phyloP scores from a whole-genome alignment of 2,113 vertebrate genomes.

The Trichechus manatus region DNA sequence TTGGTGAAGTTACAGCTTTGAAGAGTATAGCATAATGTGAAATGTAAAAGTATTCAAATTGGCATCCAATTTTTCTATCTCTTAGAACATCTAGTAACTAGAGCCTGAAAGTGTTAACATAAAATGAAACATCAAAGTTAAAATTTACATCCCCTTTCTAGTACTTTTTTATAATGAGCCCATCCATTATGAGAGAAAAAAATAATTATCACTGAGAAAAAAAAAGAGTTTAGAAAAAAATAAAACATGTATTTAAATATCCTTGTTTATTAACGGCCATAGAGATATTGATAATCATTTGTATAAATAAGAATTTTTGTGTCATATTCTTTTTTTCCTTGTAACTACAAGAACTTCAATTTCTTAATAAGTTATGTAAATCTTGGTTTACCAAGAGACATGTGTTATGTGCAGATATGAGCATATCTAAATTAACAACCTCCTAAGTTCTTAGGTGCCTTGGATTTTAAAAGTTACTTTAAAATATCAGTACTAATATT shows the following conservation, averaged over 20 bases:
- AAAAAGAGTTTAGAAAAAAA: not conserved
- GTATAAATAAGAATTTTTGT: constrained; percentile 79
- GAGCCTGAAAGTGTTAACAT: constrained; percentile 10
- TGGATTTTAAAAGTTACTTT: not conserved
- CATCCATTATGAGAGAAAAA: not conserved
- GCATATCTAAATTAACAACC: not conserved
- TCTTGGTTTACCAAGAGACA: constrained; percentile 59
- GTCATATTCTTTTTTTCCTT: constrained; percentile 79
- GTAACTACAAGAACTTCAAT: constrained; percentile 68
- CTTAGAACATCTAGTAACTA: constrained; percentile 14
- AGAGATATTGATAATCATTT: constrained; percentile 68
- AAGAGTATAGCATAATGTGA: not conserved
- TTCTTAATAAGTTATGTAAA: constrained; percentile 81
- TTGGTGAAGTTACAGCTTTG: constrained; percentile 67
- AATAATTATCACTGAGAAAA: not conserved
- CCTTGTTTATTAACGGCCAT: not conserved
- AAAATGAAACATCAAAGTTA: constrained; percentile 43
- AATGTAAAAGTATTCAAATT: constrained; percentile 48
- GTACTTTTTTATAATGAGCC: not conserved
- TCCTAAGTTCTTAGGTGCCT: not conserved
- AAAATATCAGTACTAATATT: constrained; percentile 32
- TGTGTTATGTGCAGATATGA: constrained; percentile 47
- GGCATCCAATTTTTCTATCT: not conserved
- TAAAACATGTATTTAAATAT: not conserved
- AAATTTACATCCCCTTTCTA: not conserved